A percentile compares a stretch with the other conserved stretches of the same genome.
These are phyloP conservation scores for Carassius carassius DNA, from an alignment of 2,113 vertebrate species.

Conservation along the genomic window DNA sequence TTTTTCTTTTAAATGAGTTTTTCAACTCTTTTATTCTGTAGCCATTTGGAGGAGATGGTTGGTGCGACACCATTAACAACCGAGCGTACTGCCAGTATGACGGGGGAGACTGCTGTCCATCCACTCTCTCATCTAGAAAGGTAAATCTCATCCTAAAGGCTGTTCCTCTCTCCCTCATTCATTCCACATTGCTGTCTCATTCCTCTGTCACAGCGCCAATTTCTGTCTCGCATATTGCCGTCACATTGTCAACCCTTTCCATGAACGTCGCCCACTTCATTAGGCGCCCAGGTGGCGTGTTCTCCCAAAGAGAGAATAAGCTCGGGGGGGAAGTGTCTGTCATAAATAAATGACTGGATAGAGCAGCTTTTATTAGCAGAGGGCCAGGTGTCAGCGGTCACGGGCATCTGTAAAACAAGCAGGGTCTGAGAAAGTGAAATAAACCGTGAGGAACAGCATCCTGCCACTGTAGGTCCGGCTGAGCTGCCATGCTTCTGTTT, in stretches of 20 bases:
- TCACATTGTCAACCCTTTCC: slow-evolving; percentile 25
- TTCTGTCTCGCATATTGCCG: neutral
- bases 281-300: slow-evolving; percentile 6
- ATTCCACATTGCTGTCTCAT: slow-evolving; percentile 44
- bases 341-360: slow-evolving; percentile 69
- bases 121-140: slow-evolving; percentile 93
- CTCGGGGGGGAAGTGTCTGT: slow-evolving; percentile 65
- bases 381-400: slow-evolving; percentile 64
- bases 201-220: slow-evolving; percentile 32
- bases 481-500: slow-evolving; percentile 38
- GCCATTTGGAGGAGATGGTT: slow-evolving; percentile 95
- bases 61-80: slow-evolving; percentile 98
- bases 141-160: slow-evolving; percentile 67
- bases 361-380: slow-evolving; percentile 62
- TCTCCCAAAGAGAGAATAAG: slow-evolving; percentile 56
- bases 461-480: slow-evolving; percentile 53
- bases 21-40: slow-evolving; percentile 59
- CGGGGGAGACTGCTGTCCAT: slow-evolving; percentile 96
- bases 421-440: slow-evolving; percentile 65
- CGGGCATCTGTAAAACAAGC: slow-evolving; percentile 63
- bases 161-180: neutral
- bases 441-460: slow-evolving; percentile 65
- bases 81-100: slow-evolving; percentile 95
- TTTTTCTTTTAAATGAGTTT: neutral
- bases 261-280: slow-evolving; percentile 15